Base-by-base conservation (phyloP, 1,140 invertebrate genomes). In the Spodoptera litura region DNA sequence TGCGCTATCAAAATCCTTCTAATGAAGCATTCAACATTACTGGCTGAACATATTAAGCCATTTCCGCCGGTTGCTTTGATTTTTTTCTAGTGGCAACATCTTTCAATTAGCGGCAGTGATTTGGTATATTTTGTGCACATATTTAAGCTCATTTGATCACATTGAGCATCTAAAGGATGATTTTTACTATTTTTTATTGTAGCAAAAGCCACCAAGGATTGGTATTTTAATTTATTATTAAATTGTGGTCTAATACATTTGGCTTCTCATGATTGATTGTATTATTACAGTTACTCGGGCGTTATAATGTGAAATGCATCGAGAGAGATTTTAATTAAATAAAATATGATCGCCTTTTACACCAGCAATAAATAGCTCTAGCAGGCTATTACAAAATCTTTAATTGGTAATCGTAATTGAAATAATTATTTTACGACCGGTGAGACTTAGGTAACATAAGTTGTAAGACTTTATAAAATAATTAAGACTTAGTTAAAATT, bases 101-200 rank as follows among this genome's bases (percentile, higher is more conserved):
- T 78, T 62, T 85, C 85, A 90, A 91, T 91, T 89, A 92, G 75
- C 80, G 79, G 73, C 80, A 85, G 87, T 92, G 89, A 92, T 89
- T 84, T 85, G 79, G 85, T 83, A 83, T 85, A 83, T 85, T 85
- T 86, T 86, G 75, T 83, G 81, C 84, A 66, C 76, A 78, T 82
- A 51, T 66, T 83, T 80, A 83, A 81, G 86, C 81, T 81, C 81
- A 85, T 66, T 83, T 80, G 83, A 81, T 87, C 81, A 81, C 81
- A 85, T 83, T 82, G 81, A 75, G 66, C 82, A 86, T 87, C 83
- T 80, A 68, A 78, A 78, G 64, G 55, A 78, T 70, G 64, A 68
- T 31, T 44, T 38, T 68, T 55, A 20, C 44, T 68, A 55, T 56
- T 56, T 58, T 56, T 72, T 15, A 13, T 59, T 73, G 52, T 51